Evolutionary conservation across 2,888 invertebrate species (phyloP), one percentile per base, ranked within the genome.

Genomic region (Nemoura dubitans): DNA sequence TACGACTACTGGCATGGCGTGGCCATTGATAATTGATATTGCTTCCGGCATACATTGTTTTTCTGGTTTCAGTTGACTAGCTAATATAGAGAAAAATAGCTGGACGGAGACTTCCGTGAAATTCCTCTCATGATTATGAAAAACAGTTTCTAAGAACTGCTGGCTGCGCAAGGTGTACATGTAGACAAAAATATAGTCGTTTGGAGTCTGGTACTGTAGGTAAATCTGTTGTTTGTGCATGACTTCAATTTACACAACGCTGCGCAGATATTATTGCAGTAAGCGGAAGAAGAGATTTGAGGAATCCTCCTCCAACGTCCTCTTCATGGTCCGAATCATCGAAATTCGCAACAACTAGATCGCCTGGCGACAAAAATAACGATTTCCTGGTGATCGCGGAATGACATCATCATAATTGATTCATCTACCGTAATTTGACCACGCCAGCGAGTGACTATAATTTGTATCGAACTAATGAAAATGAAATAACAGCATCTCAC

Each of bases 361-460:
- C 36, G 21, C 3, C 16, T 59, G 59, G 14, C 16, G 59, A 59
- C 14, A 14, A 10, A 59, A 59, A 59, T 59, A 21, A 10, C 14
- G 16, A 21, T 59, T 59, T 59, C 59, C 59, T 59, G 59, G 59
- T 21, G 59, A 59, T 59, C 21, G 14, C 14, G 14, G 59, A 59
- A 59, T 59, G 59, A 59, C 59, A 59, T 21, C 59, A 59, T 59
- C 59, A 59, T 59, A 59, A 59, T 59, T 59, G 59, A 59, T 59
- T 59, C 16, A 59, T 59, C 59, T 59, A 59, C 59, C 59, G 59
- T 59, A 59, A 59, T 59, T 59, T 21, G 16, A 59, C 16, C 59
- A 21, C 6, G 14, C 59, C 59, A 21, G 59, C 21, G 59, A 59
- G 14, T 59, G 59, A 21, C 36, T 3, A 36, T n/a, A n/a, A n/a